phyloP scores from a whole-genome alignment of 2,888 invertebrate genomes.

The Isotomurus palustris region DNA sequence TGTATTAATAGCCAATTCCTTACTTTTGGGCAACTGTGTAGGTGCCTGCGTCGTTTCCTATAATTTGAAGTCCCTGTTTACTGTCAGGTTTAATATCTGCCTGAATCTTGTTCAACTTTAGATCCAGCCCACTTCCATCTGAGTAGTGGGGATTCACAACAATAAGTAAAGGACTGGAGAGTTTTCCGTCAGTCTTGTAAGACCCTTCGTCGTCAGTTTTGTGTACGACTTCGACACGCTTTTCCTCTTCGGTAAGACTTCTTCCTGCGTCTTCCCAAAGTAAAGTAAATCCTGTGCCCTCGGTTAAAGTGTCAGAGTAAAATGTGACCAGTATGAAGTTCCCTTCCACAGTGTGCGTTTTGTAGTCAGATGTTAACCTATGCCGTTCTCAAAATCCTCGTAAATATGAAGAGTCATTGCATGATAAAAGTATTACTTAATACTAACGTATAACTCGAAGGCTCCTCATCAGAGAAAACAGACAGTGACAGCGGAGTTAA shows the following conservation, averaged over 20 bases:
- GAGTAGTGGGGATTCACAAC: conserved; percentile 12
- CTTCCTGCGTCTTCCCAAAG: conserved; percentile 16
- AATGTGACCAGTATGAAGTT: conserved; percentile 19
- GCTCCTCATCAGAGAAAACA: too few relatives aligned
- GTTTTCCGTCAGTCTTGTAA: not conserved
- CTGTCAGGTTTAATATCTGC: too few relatives aligned
- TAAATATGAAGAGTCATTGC: too few relatives aligned
- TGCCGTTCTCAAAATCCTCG: too few relatives aligned
- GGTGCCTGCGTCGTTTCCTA: conserved; percentile 12
- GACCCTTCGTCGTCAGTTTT: conserved; percentile 10
- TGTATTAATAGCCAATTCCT: not conserved
- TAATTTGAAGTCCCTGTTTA: not conserved
- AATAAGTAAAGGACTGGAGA: not conserved
- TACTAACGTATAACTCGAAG: too few relatives aligned
- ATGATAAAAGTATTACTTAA: too few relatives aligned
- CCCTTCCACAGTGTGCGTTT: too few relatives aligned
- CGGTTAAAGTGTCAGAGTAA: conserved; percentile 20
- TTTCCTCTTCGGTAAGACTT: not conserved
- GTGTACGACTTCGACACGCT: not conserved
- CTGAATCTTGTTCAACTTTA: not conserved
- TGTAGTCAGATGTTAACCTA: too few relatives aligned
- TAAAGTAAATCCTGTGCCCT: conserved; percentile 24
- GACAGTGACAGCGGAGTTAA: not conserved
- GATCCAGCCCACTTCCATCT: conserved; percentile 9
- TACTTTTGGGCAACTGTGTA: conserved; percentile 9